Conservation (phyloP, 2,797 vertebrate genomes). For the Onychomys torridus region DNA sequence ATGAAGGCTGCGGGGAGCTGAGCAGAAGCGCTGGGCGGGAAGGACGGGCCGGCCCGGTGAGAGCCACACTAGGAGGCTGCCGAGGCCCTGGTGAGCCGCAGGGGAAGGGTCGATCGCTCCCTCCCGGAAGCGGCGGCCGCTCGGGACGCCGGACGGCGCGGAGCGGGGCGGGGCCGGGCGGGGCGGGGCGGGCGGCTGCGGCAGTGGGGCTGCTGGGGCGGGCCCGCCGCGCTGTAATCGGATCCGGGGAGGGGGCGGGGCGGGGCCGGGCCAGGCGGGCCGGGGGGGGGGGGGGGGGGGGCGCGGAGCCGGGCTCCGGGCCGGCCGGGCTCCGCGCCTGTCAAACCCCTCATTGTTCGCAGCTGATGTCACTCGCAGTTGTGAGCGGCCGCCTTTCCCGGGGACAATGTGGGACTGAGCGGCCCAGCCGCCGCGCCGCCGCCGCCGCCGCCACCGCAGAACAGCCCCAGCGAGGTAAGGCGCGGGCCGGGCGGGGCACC, state of each 20-base stretch:
- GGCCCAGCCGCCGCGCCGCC: slow-evolving; percentile 82
- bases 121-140: slow-evolving; percentile 55
- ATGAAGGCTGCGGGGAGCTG: background rate
- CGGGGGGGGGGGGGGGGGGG: slow-evolving; percentile 82
- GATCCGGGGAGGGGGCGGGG: slow-evolving; percentile 91
- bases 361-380: slow-evolving; percentile 88
- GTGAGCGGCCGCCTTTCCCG: slow-evolving; percentile 84
- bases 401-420: slow-evolving; percentile 90
- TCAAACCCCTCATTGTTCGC: slow-evolving; percentile 90
- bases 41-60: background rate
- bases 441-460: slow-evolving; percentile 71
- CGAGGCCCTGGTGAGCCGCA: background rate
- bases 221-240: slow-evolving; percentile 91
- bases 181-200: slow-evolving; percentile 78
- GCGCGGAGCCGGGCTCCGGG: slow-evolving; percentile 83
- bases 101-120: slow-evolving; percentile 20
- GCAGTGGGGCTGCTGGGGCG: slow-evolving; percentile 89
- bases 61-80: background rate
- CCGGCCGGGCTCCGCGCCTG: slow-evolving; percentile 88
- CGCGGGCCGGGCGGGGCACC: slow-evolving; percentile 79
- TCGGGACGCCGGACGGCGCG: slow-evolving; percentile 56
- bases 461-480: slow-evolving; percentile 84
- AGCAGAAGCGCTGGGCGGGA: background rate
- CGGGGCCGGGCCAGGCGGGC: slow-evolving; percentile 86
- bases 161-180: slow-evolving; percentile 76